Conservation (phyloP, 1,140 invertebrate species). For the Streblospio benedicti region DNA sequence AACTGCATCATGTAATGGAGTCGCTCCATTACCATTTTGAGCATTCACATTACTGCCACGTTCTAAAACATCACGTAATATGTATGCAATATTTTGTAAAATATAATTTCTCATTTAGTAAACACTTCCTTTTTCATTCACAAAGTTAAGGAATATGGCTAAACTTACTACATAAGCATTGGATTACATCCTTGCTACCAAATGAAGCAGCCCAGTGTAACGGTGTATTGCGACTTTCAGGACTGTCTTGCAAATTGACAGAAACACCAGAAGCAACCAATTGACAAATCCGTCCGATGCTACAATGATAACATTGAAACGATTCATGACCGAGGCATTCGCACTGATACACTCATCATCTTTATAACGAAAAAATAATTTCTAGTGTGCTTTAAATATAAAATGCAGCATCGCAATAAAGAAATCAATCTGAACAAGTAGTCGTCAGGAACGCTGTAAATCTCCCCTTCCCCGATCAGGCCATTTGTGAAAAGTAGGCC, state of each 20-base stretch:
- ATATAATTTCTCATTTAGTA: no score
- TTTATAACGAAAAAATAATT: no score
- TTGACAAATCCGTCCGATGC: slow-evolving; percentile 42
- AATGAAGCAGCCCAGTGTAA: slow-evolving; percentile 61
- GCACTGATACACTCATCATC: no score
- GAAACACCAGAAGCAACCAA: slow-evolving; percentile 52
- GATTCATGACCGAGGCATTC: no score
- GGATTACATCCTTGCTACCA: slow-evolving; percentile 53
- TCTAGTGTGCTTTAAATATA: no score
- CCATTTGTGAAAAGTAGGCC: no score
- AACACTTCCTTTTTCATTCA: neutral
- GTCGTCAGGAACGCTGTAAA: no score
- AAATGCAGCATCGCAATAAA: no score
- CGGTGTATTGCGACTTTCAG: slow-evolving; percentile 55
- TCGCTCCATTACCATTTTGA: slow-evolving; percentile 54
- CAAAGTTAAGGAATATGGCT: neutral
- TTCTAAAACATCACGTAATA: slow-evolving; percentile 43
- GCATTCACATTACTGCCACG: slow-evolving; percentile 48
- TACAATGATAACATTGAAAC: slow-evolving; percentile 25
- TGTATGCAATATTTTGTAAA: slow-evolving; percentile 7
- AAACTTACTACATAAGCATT: slow-evolving; percentile 53
- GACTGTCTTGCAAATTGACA: slow-evolving; percentile 55
- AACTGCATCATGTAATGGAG: slow-evolving; percentile 58
- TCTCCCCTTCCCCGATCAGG: no score
- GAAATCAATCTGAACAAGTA: no score